Conservation (phyloP, 2,888 invertebrate genomes). For the Cephonodes hylas region DNA sequence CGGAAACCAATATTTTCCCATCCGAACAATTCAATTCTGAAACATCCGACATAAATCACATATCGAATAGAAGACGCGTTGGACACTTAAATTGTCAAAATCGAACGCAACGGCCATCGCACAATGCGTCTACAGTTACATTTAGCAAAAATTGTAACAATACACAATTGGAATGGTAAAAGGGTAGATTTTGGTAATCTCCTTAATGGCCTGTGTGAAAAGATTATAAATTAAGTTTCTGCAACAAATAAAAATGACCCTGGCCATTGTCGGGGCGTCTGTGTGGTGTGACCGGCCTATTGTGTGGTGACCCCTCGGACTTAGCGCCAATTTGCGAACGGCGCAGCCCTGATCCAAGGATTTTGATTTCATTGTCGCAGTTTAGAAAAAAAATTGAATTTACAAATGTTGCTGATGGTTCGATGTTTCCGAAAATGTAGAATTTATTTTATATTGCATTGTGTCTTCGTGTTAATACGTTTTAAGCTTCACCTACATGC, state of each 20-base stretch:
- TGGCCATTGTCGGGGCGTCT: constrained; percentile 77
- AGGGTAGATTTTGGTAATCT: constrained; percentile 80
- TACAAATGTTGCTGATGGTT: neutral
- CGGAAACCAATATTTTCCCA: constrained; percentile 65
- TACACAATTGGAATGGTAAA: constrained; percentile 77
- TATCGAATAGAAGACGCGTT: constrained; percentile 63
- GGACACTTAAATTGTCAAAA: constrained; percentile 73
- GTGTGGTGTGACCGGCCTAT: constrained; percentile 77
- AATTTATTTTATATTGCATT: neutral
- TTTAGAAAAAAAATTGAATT: constrained; percentile 3
- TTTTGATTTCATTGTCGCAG: constrained; percentile 25
- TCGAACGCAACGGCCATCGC: constrained; percentile 60
- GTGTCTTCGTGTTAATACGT: neutral
- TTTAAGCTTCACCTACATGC: neutral
- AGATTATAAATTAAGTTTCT: constrained; percentile 82
- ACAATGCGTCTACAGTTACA: constrained; percentile 70
- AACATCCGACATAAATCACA: constrained; percentile 73
- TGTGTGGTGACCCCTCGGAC: constrained; percentile 74
- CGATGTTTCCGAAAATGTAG: neutral
- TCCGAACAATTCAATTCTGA: constrained; percentile 47
- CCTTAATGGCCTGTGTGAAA: constrained; percentile 81
- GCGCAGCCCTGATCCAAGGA: constrained; percentile 62
- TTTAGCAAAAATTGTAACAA: constrained; percentile 73
- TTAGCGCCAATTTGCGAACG: constrained; percentile 75
- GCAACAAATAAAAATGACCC: constrained; percentile 82